Conservation (phyloP, 1,140 invertebrate genomes). For the Temnothorax curvispinosus region DNA sequence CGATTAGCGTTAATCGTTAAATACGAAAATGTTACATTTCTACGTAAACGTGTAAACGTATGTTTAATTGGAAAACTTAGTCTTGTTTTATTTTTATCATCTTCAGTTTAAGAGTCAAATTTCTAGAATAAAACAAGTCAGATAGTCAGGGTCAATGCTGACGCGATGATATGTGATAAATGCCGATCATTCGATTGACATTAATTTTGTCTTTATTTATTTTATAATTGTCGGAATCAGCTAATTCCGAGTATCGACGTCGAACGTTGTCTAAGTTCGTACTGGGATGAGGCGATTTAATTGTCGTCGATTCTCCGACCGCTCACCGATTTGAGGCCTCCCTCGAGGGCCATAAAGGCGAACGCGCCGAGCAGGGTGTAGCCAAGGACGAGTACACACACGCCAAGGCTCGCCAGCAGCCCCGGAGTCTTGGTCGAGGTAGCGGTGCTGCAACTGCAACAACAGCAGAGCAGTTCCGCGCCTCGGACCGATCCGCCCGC, state of each 20-base stretch:
- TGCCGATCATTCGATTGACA: not conserved
- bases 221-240: not conserved
- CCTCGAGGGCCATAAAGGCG: slow-evolving; percentile 95
- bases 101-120: slow-evolving; percentile 1
- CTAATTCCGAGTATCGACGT: not conserved
- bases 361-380: slow-evolving; percentile 97
- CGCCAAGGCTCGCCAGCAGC: slow-evolving; percentile 87
- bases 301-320: not conserved
- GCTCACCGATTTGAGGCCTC: slow-evolving; percentile 84
- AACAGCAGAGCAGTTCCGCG: slow-evolving; percentile 81
- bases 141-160: not conserved
- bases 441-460: slow-evolving; percentile 81
- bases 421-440: slow-evolving; percentile 83
- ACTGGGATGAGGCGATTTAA: not conserved
- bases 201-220: not conserved
- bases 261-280: not conserved
- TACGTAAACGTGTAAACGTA: not conserved
- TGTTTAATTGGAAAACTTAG: not conserved
- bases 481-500: slow-evolving; percentile 75
- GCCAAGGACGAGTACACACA: slow-evolving; percentile 94
- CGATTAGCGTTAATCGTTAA: not conserved
- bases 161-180: not conserved
- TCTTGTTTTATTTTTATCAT: too few relatives aligned
- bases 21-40: not conserved
- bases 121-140: not conserved